Evolutionary conservation across 2,888 invertebrate species (phyloP).

Genomic region (Harpagoxenus sublaevis): DNA sequence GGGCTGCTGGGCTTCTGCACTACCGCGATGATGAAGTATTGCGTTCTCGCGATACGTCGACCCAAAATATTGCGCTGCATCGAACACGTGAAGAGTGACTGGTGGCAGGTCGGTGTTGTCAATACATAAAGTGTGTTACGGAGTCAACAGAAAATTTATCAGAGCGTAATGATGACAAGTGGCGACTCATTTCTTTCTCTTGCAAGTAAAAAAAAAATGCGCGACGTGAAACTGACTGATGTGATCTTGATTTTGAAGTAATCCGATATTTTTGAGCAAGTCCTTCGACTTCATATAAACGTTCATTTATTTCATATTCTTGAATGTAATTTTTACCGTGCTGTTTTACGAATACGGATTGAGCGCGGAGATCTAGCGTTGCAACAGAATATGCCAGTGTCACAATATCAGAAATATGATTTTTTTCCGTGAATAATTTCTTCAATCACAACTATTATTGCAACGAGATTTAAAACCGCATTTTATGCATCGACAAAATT

Average conservation of each 20-base stretch:
- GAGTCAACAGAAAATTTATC: neutral
- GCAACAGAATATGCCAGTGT: neutral
- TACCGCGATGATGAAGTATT: slow-evolving; percentile 74
- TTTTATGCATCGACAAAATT: neutral
- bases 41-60: slow-evolving; percentile 65
- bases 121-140: slow-evolving; percentile 6
- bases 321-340: neutral
- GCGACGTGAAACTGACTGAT: neutral
- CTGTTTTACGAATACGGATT: neutral
- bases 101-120: slow-evolving; percentile 67
- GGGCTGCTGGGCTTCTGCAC: slow-evolving; percentile 74
- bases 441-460: neutral
- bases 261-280: neutral
- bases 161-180: neutral
- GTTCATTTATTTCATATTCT: neutral
- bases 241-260: neutral
- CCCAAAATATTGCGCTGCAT: slow-evolving; percentile 71
- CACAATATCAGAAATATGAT: neutral
- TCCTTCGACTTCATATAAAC: neutral
- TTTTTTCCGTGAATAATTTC: neutral
- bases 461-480: neutral
- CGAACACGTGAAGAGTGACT: slow-evolving; percentile 72
- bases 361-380: neutral
- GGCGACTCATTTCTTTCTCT: neutral
- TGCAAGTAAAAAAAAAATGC: neutral